Percentiles rank a stretch among this genome's conserved stretches.
Evolutionary conservation across 2,888 invertebrate genomes (phyloP).

Genomic region (Lampropteryx suffumata): DNA sequence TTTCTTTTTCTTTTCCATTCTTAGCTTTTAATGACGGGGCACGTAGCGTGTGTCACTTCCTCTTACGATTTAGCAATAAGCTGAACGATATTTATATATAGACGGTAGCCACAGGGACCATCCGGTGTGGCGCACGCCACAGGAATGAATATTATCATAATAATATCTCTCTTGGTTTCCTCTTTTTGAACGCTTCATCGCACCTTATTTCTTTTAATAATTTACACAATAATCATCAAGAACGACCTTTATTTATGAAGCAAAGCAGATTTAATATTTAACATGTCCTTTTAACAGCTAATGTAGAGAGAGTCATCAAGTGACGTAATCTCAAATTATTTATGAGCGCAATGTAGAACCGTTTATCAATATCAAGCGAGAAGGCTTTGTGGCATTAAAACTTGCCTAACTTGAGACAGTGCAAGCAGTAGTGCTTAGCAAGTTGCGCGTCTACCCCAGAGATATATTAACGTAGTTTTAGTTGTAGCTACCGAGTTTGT

Average conservation of each 20-base stretch:
- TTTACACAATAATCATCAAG: constrained; percentile 39
- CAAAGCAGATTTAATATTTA: background rate
- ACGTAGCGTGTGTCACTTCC: constrained; percentile 23
- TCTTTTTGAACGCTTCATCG: constrained; percentile 39
- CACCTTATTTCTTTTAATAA: constrained; percentile 37
- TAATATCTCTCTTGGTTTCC: constrained; percentile 44
- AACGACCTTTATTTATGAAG: constrained; percentile 23
- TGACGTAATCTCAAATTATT: constrained; percentile 24
- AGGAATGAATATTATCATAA: constrained; percentile 47
- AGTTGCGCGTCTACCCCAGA: constrained; percentile 35
- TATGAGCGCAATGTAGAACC: constrained; percentile 29
- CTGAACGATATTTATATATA: constrained; percentile 44
- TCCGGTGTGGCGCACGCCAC: constrained; percentile 53
- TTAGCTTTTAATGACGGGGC: background rate
- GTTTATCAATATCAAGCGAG: constrained; percentile 36
- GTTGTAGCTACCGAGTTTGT: constrained; percentile 29
- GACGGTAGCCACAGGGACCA: constrained; percentile 40
- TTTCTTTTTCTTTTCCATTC: no score
- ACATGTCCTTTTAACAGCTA: background rate
- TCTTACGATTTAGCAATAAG: constrained; percentile 39
- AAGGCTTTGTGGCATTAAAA: constrained; percentile 39
- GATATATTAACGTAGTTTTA: constrained; percentile 38
- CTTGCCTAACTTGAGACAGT: constrained; percentile 37
- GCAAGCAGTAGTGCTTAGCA: constrained; percentile 37
- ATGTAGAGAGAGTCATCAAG: constrained; percentile 11